Conservation (phyloP, 2,797 vertebrate species). For the Vespertilio murinus region DNA sequence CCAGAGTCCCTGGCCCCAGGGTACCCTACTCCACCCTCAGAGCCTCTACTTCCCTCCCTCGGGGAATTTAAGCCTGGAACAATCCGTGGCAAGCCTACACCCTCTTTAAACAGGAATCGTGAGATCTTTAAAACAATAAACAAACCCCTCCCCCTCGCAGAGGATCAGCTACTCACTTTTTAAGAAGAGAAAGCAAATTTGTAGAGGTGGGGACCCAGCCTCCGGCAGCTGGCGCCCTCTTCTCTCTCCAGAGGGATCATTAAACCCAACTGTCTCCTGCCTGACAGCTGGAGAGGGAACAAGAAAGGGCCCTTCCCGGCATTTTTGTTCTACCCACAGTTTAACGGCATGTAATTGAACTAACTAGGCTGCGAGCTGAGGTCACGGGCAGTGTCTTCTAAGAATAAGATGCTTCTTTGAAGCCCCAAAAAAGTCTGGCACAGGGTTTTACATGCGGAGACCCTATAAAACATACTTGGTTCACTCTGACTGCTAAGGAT, state of each 20-base stretch:
- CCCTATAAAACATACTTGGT: slow-evolving; percentile 54
- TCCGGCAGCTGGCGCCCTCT: background rate
- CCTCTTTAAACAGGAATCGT: slow-evolving; percentile 52
- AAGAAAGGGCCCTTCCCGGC: background rate
- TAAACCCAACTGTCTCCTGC: slow-evolving; percentile 44
- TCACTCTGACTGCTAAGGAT: slow-evolving; percentile 14
- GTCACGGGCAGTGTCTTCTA: background rate
- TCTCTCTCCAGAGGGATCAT: slow-evolving; percentile 49
- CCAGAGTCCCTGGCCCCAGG: background rate
- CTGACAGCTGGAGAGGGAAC: background rate
- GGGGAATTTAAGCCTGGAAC: slow-evolving; percentile 18
- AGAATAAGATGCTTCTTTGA: slow-evolving; percentile 13
- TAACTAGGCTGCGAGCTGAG: slow-evolving; percentile 15
- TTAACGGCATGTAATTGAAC: slow-evolving; percentile 44
- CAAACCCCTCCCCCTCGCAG: slow-evolving; percentile 17
- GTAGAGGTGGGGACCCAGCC: background rate
- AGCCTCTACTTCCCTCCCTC: background rate
- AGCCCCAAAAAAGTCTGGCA: slow-evolving; percentile 5
- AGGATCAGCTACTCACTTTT: slow-evolving; percentile 15
- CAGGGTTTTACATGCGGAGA: background rate
- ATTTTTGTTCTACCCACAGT: slow-evolving; percentile 36
- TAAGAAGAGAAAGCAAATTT: slow-evolving; percentile 52
- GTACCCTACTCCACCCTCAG: background rate
- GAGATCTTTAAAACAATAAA: slow-evolving; percentile 62
- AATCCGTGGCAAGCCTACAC: background rate